A percentile compares a stretch with the other conserved stretches of the same genome.
Conservation (phyloP, 2,797 vertebrate genomes). For the Tarsius wallacei region DNA sequence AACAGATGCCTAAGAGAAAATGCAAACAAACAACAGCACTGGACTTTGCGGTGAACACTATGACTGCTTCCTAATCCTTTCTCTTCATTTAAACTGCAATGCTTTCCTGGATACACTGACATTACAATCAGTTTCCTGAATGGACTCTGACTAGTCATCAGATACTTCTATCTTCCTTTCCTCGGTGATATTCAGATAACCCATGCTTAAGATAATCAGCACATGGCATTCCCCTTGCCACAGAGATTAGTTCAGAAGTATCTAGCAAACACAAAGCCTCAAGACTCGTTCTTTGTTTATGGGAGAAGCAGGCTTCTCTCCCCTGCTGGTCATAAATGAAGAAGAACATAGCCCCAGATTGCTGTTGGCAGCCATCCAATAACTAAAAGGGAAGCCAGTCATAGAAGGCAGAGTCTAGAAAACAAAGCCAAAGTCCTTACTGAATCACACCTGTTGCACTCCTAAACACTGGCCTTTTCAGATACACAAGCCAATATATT, state of each 20-base stretch:
- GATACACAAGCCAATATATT: constrained; percentile 31
- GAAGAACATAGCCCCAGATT: not conserved
- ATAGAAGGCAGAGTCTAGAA: constrained; percentile 36
- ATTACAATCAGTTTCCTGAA: constrained; percentile 32
- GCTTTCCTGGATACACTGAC: constrained; percentile 54
- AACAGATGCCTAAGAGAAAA: constrained; percentile 50
- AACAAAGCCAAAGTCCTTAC: constrained; percentile 39
- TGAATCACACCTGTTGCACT: not conserved
- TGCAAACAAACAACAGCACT: constrained; percentile 46
- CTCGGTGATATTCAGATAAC: constrained; percentile 32
- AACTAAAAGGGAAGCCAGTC: constrained; percentile 30
- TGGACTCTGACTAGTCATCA: constrained; percentile 25
- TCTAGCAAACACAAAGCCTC: constrained; percentile 42
- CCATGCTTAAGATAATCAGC: constrained; percentile 27
- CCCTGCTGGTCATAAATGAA: constrained; percentile 62
- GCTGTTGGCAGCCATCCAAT: not conserved
- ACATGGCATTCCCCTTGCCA: not conserved
- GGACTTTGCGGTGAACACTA: not conserved
- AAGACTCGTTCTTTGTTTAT: constrained; percentile 31
- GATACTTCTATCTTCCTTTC: constrained; percentile 12
- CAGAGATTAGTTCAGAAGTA: constrained; percentile 51
- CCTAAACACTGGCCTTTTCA: not conserved
- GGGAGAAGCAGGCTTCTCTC: constrained; percentile 3
- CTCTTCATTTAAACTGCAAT: constrained; percentile 1
- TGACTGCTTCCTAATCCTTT: not conserved